Base-by-base conservation (phyloP, 2,797 vertebrate genomes). In the Halcyon chelicuti region DNA sequence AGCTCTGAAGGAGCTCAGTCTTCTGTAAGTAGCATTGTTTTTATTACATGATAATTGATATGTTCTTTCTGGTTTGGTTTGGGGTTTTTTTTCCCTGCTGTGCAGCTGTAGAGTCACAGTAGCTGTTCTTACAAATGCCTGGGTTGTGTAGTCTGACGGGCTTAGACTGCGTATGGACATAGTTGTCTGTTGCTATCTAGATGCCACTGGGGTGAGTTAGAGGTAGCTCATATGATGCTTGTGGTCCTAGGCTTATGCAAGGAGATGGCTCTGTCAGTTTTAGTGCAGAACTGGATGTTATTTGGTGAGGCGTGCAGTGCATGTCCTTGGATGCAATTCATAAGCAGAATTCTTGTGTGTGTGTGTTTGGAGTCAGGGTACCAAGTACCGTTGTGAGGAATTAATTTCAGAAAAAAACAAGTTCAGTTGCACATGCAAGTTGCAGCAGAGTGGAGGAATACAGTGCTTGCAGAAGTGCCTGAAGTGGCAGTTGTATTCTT, bases 1-100 rank as follows among this genome's bases (percentile, higher is more conserved):
- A 99, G 99, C 96, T 99, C 99, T 0, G 99, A 99, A 76, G 99
- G 99, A 33, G 98, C 99, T 3, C 99, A 99, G 97, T 99, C 99
- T 49, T 99, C 99, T 29, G 99, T 99, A 75, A 98, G 99, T 98
- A 89, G 22, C 49, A 5, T 16, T 57, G 25, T 0, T 67, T 84
- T 70, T 74, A 21, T 85, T 71, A 46, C 20, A 70, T 65, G 19
- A n/a, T 49, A 52, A 52, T 49, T 57, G n/a, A 19, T 61, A 4
- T 1, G 5, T 66, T 35, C 25, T 80, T 88, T 79, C 51, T 83
- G 60, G 2, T 18, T 54, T 39, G 44, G 47, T 14, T 66, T 8
- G 10, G 28, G 37, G 10, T 11, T 39, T 39, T 39, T 39, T 39
- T 39, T 12, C 37, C 37, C 26, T 29, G 51, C 51, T 52, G 51